These are phyloP conservation scores for Streblospio benedicti DNA, from an alignment of 1,140 invertebrate species.

Conservation along the genomic window DNA sequence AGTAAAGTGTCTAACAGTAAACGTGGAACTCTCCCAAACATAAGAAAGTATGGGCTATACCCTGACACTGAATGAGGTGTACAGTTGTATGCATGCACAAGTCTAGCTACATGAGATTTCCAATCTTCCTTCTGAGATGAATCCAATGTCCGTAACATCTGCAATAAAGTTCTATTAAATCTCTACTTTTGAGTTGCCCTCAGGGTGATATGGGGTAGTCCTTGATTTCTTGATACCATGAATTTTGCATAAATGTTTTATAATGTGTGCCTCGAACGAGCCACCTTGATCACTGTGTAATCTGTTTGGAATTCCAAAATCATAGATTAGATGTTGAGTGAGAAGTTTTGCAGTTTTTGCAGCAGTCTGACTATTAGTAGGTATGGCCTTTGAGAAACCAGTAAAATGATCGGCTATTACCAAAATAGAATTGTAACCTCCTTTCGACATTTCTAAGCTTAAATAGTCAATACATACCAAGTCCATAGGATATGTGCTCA, in stretches of 20 bases:
- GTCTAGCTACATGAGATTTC: slow-evolving; percentile 8
- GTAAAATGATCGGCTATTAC: slow-evolving; percentile 43
- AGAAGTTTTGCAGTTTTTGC: slow-evolving; percentile 17
- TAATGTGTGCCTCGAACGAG: neutral
- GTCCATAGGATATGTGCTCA: no score
- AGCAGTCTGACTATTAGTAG: slow-evolving; percentile 42
- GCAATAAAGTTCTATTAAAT: slow-evolving; percentile 14
- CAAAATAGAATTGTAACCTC: slow-evolving; percentile 28
- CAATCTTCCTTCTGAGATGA: slow-evolving; percentile 17
- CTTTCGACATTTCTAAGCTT: no score
- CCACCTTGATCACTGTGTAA: neutral
- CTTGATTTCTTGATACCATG: neutral
- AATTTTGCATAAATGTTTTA: neutral
- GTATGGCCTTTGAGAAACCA: slow-evolving; percentile 38
- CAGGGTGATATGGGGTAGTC: neutral
- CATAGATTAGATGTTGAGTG: neutral
- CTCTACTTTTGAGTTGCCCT: slow-evolving; percentile 7
- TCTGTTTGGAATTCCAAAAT: neutral
- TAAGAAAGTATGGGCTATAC: neutral
- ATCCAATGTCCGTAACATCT: slow-evolving; percentile 17
- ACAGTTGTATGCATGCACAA: slow-evolving; percentile 19
- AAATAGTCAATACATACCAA: no score
- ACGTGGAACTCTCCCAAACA: neutral
- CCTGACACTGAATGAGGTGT: neutral
- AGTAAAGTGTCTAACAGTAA: slow-evolving; percentile 1